Evolutionary conservation across 2,888 invertebrate genomes (phyloP), one percentile per base, ranked within the genome.

Genomic region (Polydrusus pterygomalis): DNA sequence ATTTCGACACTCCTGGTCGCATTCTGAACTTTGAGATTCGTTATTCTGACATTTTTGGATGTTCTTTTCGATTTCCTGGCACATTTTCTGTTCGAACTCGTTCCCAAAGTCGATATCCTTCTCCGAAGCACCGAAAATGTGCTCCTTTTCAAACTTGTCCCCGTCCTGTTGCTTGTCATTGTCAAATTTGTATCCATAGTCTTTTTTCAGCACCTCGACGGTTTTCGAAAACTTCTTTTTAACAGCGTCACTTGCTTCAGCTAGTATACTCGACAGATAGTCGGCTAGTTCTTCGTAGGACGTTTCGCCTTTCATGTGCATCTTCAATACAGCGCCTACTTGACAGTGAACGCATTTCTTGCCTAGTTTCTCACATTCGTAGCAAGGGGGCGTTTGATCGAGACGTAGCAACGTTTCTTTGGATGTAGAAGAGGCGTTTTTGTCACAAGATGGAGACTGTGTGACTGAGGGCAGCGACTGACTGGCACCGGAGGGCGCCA

Each of bases 311-410:
- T 43, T 58, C 8, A 72, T 20, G 30, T 72, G 65, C 20, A 18
- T 56, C 25, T 40, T 67, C 20, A 72, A 30, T 0, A 65, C 34
- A 1, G 45, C 34, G 5, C 51, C 34, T 58, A 67, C 40, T 11
- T 65, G 54, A 58, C 72, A 65, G 17, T 72, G 54, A 3, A 34
- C 40, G 47, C 70, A 70, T 47, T 25, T 20, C 25, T 47, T 70
- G 60, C 80, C 80, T 43, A 80, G 67, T 43, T 77, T 74, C 13
- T 78, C 72, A 51, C 83, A 82, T 25, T 82, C 79, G 2, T 70
- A 58, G 62, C 81, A 81, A 56, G 34, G 34, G 20, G 38, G 38
- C 58, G 38, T 10, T 17, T n/a, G 30, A 7, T 30, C 11, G 30
- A 30, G n/a, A 9, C 17, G 18, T 18, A 13, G 17, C 6, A 15